Evolutionary conservation across 2,113 vertebrate genomes (phyloP).

Genomic region (Accipiter cooperii): DNA sequence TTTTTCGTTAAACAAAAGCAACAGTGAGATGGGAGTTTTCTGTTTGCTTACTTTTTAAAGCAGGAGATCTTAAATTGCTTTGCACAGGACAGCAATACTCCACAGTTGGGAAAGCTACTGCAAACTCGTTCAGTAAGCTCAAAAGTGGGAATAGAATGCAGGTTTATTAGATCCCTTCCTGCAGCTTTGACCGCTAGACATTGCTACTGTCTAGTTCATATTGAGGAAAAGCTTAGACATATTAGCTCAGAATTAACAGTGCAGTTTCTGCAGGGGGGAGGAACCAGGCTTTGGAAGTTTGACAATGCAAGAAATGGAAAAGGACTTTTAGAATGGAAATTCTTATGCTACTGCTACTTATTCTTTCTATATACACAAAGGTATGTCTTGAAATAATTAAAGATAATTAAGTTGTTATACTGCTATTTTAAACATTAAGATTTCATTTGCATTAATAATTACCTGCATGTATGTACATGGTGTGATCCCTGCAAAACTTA

Average conservation of each 20-base stretch:
- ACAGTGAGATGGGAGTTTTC: background rate
- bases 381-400: background rate
- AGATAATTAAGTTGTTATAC: background rate
- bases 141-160: background rate
- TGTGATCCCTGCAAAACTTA: background rate
- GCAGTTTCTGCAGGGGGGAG: background rate
- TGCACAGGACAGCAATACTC: background rate
- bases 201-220: background rate
- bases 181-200: background rate
- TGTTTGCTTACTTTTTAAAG: background rate
- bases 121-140: background rate
- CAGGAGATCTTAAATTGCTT: background rate
- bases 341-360: background rate
- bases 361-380: background rate
- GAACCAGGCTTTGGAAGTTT: background rate
- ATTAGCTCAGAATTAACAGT: background rate
- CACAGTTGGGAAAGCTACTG: background rate
- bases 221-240: background rate
- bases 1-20: background rate
- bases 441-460: constrained; percentile 25
- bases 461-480: background rate
- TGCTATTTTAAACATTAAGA: background rate
- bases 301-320: background rate
- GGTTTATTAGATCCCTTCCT: background rate
- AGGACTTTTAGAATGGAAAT: background rate